Percentiles rank a stretch among this genome's conserved stretches.
Evolutionary conservation across 2,797 vertebrate species (phyloP).

Genomic region (Artibeus lituratus): DNA sequence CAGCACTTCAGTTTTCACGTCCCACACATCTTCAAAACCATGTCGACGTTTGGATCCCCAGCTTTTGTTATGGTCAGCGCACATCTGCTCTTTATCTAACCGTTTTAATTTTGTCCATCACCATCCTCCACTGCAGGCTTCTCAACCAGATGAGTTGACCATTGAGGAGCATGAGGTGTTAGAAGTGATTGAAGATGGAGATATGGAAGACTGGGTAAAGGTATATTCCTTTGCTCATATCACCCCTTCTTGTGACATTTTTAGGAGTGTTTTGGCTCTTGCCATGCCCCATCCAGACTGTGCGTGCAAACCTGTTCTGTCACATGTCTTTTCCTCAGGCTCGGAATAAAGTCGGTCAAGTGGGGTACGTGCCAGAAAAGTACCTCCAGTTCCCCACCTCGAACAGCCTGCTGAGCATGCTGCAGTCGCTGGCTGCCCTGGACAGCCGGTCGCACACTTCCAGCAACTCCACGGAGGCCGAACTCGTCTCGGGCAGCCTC

Average conservation of each 20-base stretch:
- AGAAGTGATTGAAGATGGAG: conserved; percentile 98
- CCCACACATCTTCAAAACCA: conserved; percentile 62
- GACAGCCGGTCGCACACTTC: conserved; percentile 95
- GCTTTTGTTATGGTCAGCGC: conserved; percentile 58
- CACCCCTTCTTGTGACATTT: conserved; percentile 13
- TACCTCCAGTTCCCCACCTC: conserved; percentile 96
- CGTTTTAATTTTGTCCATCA: conserved; percentile 62
- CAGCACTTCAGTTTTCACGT: conserved; percentile 59
- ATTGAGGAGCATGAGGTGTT: conserved; percentile 97
- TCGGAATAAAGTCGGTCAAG: conserved; percentile 92
- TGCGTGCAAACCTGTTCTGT: conserved; percentile 31
- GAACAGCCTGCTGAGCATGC: conserved; percentile 95
- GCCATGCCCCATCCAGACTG: not conserved
- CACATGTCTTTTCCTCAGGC: conserved; percentile 83
- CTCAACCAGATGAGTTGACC: conserved; percentile 96
- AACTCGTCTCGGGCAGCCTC: conserved; percentile 86
- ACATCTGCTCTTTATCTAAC: conserved; percentile 63
- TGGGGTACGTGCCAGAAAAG: conserved; percentile 97
- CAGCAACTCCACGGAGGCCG: conserved; percentile 91
- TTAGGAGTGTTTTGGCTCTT: conserved; percentile 36
- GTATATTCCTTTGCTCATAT: conserved; percentile 80
- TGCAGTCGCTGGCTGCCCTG: conserved; percentile 92
- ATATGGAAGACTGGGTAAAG: conserved; percentile 99
- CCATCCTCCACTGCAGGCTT: conserved; percentile 85
- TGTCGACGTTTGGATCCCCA: conserved; percentile 52